phyloP scores from a whole-genome alignment of 2,888 invertebrate species.

The Mesorhabditis spiculigera region DNA sequence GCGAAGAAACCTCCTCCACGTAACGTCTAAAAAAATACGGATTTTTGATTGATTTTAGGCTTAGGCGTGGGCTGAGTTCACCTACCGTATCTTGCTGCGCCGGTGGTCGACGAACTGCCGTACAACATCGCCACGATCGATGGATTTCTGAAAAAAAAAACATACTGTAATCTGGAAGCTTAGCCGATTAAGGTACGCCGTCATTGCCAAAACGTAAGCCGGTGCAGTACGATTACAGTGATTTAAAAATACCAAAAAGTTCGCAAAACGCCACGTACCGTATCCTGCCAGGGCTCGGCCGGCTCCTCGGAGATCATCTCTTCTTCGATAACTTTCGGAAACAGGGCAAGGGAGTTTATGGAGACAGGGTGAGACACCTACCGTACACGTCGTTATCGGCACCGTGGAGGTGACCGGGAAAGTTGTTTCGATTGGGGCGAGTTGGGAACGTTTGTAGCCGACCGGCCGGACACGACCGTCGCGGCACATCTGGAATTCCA shows the following conservation, averaged over 20 bases:
- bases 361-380: too few relatives aligned
- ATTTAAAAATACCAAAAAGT: neutral
- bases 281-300: neutral
- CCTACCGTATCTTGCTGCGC: conserved; percentile 77
- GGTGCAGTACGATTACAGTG: too few relatives aligned
- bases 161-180: too few relatives aligned
- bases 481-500: conserved; percentile 27
- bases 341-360: neutral
- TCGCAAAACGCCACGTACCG: neutral
- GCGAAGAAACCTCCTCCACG: conserved; percentile 79
- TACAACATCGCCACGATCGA: conserved; percentile 65
- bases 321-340: neutral
- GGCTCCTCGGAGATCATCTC: conserved; percentile 5
- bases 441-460: neutral
- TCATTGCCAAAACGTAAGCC: too few relatives aligned
- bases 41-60: too few relatives aligned
- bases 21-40: conserved; percentile 64
- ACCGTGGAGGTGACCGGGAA: conserved; percentile 19
- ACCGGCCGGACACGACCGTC: conserved; percentile 46
- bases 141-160: neutral
- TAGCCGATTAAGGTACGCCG: too few relatives aligned
- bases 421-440: conserved; percentile 16
- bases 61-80: neutral
- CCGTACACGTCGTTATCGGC: neutral
- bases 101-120: conserved; percentile 95